These are phyloP conservation scores for Pelvicachromis taeniatus DNA, from an alignment of 2,113 vertebrate species.

Conservation along the genomic window DNA sequence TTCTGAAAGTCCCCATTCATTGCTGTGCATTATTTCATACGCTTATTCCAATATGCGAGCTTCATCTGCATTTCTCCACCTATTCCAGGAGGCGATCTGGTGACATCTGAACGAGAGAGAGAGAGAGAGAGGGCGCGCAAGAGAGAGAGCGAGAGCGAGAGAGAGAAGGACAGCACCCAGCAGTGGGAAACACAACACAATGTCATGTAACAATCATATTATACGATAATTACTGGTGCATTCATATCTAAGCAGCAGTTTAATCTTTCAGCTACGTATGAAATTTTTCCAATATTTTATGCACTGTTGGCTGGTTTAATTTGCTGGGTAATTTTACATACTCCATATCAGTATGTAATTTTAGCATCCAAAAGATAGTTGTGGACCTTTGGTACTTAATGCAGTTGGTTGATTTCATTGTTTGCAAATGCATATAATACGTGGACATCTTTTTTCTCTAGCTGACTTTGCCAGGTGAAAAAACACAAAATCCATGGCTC, in stretches of 20 bases:
- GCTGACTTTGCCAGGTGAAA: neutral
- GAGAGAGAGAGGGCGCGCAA: neutral
- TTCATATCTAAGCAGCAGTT: neutral
- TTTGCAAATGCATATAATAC: neutral
- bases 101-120: neutral
- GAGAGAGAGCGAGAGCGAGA: too few species aligned
- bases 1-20: neutral
- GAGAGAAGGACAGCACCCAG: neutral
- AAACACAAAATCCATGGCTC: neutral
- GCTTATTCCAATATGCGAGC: neutral
- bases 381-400: neutral
- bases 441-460: neutral
- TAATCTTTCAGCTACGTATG: neutral
- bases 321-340: neutral
- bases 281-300: neutral
- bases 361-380: neutral
- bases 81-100: neutral
- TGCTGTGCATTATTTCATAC: neutral
- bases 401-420: neutral
- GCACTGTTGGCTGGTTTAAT: neutral
- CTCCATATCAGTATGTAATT: neutral
- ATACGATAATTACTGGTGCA: neutral
- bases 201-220: neutral
- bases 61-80: neutral
- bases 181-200: neutral